These are phyloP conservation scores for Laothoe populi DNA, from an alignment of 2,888 invertebrate species.

Conservation along the genomic window DNA sequence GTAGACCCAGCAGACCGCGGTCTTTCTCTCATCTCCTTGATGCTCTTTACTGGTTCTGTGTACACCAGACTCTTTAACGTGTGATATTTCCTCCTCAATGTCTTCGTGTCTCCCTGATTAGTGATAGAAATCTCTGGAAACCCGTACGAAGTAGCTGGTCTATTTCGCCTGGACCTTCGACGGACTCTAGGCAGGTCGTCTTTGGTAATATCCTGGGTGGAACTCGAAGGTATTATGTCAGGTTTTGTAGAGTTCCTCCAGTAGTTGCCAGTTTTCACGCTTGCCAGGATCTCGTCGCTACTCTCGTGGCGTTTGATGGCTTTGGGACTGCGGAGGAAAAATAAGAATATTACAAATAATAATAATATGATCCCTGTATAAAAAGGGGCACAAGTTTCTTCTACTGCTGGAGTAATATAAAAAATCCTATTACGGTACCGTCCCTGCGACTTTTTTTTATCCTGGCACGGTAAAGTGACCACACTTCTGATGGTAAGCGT, in stretches of 20 bases:
- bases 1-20: conserved; percentile 78
- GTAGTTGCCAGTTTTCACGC: conserved; percentile 70
- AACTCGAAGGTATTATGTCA: conserved; percentile 70
- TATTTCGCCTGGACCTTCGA: conserved; percentile 57
- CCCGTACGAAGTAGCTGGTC: conserved; percentile 68
- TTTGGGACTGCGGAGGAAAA: conserved; percentile 42
- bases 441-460: too few relatives aligned
- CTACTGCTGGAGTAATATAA: too few relatives aligned
- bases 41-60: conserved; percentile 72
- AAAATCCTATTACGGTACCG: too few relatives aligned
- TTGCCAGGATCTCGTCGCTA: conserved; percentile 71
- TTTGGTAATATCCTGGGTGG: conserved; percentile 50
- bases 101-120: conserved; percentile 67
- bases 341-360: background rate
- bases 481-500: too few relatives aligned
- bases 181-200: conserved; percentile 59
- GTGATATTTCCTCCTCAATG: conserved; percentile 58
- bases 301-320: conserved; percentile 60
- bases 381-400: too few relatives aligned
- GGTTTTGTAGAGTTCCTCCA: conserved; percentile 75
- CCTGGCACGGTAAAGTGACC: too few relatives aligned
- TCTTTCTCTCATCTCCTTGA: conserved; percentile 67
- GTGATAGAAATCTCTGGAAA: conserved; percentile 78
- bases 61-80: conserved; percentile 71
- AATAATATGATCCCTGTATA: too few relatives aligned